Base-by-base conservation (phyloP, 2,888 invertebrate species). In the Tachina grossa region DNA sequence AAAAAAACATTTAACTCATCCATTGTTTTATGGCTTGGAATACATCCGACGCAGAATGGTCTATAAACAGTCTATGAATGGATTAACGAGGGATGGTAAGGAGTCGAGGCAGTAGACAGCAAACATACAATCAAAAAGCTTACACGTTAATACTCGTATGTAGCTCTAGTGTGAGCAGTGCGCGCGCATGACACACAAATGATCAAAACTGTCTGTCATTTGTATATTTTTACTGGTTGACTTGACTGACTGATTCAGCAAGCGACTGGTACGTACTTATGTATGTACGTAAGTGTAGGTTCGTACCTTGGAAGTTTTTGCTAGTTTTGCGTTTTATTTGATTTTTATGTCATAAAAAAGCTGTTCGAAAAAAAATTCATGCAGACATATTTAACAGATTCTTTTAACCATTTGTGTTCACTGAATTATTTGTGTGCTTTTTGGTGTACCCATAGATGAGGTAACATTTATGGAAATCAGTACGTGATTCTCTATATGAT, bases 121-220 rank as follows among this genome's bases (percentile, higher is more conserved):
- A 63, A 63, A 47, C 55, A 63, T 69, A 63, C 71, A 65, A 63
- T 19, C 53, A 61, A 63, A 79, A 63, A 71, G 63, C 74, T 74
- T 53, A 14, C 11, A 39, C 19, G 13, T 9, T 31, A 39, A 4
- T 31, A 31, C 31, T 31, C 31, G 31, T n/a, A n/a, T n/a, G n/a
- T 14, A 19, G 39, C 31, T 11, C 53, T 55, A 45, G 68, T 61
- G 68, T 75, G 75, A 81, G 66, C n/a, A 19, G 31, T 77, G 83
- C 83, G 77, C 77, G 72, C 77, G 77, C 77, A 83, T 45, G 31
- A 77, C 19, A 43, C 45, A 72, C 13, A 83, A 71, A 59, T 72
- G 65, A 83, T 77, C 71, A 66, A 57, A 74, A 49, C 13, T 57
- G 79, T 43, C 65, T 59, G 61, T 19, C 71, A 49, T 41, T 71